Evolutionary conservation across 2,797 vertebrate species (phyloP).

Genomic region (Sternarchorhynchus goeldii): DNA sequence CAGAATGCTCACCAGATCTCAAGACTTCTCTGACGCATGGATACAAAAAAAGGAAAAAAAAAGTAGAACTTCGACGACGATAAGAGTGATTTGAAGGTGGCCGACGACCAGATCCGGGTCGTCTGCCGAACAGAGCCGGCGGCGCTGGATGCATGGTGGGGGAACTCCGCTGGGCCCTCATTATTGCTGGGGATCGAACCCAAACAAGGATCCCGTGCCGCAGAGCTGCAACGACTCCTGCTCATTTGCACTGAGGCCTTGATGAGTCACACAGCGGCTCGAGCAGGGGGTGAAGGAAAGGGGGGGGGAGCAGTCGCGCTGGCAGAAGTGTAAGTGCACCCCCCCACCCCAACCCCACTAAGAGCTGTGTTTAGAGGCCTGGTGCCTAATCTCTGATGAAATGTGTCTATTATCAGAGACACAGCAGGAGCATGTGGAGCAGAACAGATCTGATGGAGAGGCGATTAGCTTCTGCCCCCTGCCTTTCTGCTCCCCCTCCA

Average conservation of each 20-base stretch:
- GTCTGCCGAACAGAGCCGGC: conserved; percentile 35
- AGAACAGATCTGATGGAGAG: conserved; percentile 87
- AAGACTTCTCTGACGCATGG: neutral
- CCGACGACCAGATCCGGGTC: conserved; percentile 20
- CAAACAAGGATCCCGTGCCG: conserved; percentile 38
- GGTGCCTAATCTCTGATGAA: conserved; percentile 84
- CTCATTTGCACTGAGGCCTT: conserved; percentile 52
- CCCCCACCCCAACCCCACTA: neutral
- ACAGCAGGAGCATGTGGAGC: conserved; percentile 80
- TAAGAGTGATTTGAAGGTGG: conserved; percentile 25
- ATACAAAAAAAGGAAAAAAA: neutral
- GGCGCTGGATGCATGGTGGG: neutral
- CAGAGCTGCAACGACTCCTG: conserved; percentile 28
- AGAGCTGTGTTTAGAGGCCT: conserved; percentile 50
- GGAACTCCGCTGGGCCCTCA: conserved; percentile 43
- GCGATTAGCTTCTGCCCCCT: conserved; percentile 84
- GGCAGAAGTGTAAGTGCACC: conserved; percentile 40
- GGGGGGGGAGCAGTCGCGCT: conserved; percentile 37
- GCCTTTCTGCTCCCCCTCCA: conserved; percentile 71
- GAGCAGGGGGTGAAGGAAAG: conserved; percentile 47
- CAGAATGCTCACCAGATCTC: too few species aligned
- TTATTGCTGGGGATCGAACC: conserved; percentile 39
- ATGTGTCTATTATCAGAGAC: conserved; percentile 81
- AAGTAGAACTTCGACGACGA: conserved; percentile 9
- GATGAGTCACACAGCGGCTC: conserved; percentile 52